These are phyloP conservation scores for Pyrrhia umbra DNA, from an alignment of 2,888 invertebrate genomes.

Conservation along the genomic window DNA sequence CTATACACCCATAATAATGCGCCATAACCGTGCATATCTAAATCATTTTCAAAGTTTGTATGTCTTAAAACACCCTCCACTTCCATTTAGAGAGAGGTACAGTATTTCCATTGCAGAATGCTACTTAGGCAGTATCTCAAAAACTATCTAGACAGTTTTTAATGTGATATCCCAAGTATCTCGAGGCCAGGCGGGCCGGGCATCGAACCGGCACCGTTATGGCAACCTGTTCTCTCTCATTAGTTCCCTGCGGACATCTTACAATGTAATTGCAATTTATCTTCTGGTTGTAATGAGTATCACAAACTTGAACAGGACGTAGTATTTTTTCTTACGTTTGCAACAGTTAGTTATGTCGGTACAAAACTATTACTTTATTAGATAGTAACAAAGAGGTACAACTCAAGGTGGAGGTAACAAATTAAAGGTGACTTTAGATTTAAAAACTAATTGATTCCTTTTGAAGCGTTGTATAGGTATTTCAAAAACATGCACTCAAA, in stretches of 20 bases:
- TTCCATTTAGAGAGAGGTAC: not conserved
- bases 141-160: slow-evolving; percentile 47
- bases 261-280: slow-evolving; percentile 57
- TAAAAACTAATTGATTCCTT: not conserved
- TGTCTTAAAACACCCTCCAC: not conserved
- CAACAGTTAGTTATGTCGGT: slow-evolving; percentile 7
- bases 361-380: not conserved
- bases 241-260: slow-evolving; percentile 58
- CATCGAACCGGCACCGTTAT: slow-evolving; percentile 72
- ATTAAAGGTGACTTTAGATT: not conserved
- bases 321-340: slow-evolving; percentile 35
- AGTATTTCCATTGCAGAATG: not conserved
- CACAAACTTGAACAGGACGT: slow-evolving; percentile 33
- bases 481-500: not conserved
- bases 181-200: slow-evolving; percentile 60
- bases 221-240: slow-evolving; percentile 68
- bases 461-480: not conserved
- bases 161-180: slow-evolving; percentile 51
- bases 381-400: not conserved
- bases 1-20: not conserved
- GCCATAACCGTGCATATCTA: not conserved
- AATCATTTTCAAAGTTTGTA: not conserved
- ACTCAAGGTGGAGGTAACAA: not conserved
- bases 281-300: slow-evolving; percentile 41
- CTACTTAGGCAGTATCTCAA: slow-evolving; percentile 21